Percentiles rank a stretch among this genome's conserved stretches.
phyloP scores from a whole-genome alignment of 1,140 invertebrate species.

The Aphelenchoides avenae region DNA sequence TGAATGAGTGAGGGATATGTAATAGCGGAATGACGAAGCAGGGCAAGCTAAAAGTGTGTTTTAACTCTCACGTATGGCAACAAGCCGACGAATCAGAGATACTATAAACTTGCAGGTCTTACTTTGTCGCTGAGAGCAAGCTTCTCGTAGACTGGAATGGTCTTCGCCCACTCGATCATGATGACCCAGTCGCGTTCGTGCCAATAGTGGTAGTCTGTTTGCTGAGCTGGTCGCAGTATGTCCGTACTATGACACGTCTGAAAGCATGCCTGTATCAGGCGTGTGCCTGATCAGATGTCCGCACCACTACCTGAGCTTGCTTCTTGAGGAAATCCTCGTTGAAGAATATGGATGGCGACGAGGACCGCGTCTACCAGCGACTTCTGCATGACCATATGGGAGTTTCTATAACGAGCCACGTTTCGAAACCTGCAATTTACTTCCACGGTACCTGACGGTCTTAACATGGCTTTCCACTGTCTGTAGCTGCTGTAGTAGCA shows the following conservation, averaged over 20 bases:
- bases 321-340: slow-evolving; percentile 35
- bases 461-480: slow-evolving; percentile 31
- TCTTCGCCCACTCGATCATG: slow-evolving; percentile 60
- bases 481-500: slow-evolving; percentile 26
- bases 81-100: not conserved
- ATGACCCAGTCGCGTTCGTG: slow-evolving; percentile 56
- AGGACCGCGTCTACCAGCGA: slow-evolving; percentile 26
- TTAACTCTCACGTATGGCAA: slow-evolving; percentile 2
- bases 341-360: slow-evolving; percentile 29
- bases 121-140: slow-evolving; percentile 51
- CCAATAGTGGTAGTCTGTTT: slow-evolving; percentile 51
- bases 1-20: slow-evolving; percentile 58
- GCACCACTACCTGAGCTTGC: not conserved
- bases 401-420: slow-evolving; percentile 28
- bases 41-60: slow-evolving; percentile 40
- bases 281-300: not conserved
- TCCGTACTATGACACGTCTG: slow-evolving; percentile 1
- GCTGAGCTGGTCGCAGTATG: slow-evolving; percentile 29
- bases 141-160: slow-evolving; percentile 45
- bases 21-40: slow-evolving; percentile 58
- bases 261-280: slow-evolving; percentile 20
- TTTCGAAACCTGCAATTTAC: not conserved
- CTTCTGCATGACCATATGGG: slow-evolving; percentile 24
- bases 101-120: not conserved
- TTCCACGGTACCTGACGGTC: slow-evolving; percentile 20